Evolutionary conservation across 2,888 invertebrate genomes (phyloP).

Genomic region (Lordiphosa fenestrarum): DNA sequence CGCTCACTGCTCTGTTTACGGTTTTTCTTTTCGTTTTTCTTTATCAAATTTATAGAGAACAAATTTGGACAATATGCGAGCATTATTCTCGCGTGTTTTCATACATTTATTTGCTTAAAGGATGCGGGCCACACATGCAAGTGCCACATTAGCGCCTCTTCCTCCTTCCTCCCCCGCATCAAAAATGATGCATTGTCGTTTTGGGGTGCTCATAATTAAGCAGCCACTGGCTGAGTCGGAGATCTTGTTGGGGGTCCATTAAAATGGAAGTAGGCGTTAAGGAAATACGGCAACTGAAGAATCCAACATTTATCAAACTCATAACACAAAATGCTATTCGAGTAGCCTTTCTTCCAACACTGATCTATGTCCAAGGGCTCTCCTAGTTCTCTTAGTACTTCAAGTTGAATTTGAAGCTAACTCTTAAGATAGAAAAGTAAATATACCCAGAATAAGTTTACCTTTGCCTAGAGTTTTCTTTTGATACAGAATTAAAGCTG

Average conservation of each 20-base stretch:
- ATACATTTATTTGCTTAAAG: constrained; percentile 41
- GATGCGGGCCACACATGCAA: constrained; percentile 13
- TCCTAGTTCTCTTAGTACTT: no score
- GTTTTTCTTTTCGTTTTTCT: constrained; percentile 42
- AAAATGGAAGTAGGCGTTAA: no score
- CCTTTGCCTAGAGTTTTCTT: no score
- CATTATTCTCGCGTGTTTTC: constrained; percentile 65
- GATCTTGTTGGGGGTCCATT: constrained; percentile 2
- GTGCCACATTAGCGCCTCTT: constrained; percentile 33
- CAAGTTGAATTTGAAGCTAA: no score
- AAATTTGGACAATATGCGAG: constrained; percentile 77
- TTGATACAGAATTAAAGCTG: no score
- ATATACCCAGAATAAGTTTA: no score
- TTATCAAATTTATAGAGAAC: constrained; percentile 76
- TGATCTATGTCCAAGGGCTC: no score
- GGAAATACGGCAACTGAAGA: no score
- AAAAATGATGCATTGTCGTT: constrained; percentile 33
- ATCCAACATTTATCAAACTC: no score
- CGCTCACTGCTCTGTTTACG: constrained; percentile 24
- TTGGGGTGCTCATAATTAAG: constrained; percentile 15
- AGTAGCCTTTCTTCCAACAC: no score
- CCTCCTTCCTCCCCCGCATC: constrained; percentile 2
- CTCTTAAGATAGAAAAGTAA: no score
- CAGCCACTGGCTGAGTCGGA: not conserved
- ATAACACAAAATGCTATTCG: no score